Evolutionary conservation across 2,113 vertebrate species (phyloP).

Genomic region (Psittacara wagleri): DNA sequence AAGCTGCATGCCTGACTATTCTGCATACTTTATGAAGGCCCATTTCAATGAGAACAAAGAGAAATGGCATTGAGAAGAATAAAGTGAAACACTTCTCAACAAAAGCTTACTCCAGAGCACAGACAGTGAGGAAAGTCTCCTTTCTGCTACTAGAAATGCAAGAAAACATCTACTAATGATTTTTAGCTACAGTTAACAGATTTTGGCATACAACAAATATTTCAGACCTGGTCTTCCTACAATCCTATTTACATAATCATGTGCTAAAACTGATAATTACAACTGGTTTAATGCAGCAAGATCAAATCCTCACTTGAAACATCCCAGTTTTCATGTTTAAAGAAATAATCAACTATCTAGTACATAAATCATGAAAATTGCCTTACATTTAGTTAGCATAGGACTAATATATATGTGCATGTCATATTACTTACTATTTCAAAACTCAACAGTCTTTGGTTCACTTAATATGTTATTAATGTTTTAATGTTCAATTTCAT

Average conservation of each 20-base stretch:
- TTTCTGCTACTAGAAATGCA: not conserved
- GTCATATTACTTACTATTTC: not conserved
- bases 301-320: conserved; percentile 25
- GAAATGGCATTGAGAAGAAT: not conserved
- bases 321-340: not conserved
- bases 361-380: not conserved
- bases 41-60: not conserved
- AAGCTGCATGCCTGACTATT: not conserved
- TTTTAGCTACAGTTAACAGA: not conserved
- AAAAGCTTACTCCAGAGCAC: not conserved
- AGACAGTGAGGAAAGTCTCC: not conserved
- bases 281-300: not conserved
- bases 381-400: not conserved
- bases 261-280: not conserved
- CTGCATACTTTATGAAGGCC: not conserved
- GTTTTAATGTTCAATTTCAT: conserved; percentile 40
- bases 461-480: conserved; percentile 9
- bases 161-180: rapidly evolving
- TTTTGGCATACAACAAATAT: rapidly evolving
- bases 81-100: not conserved
- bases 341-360: not conserved
- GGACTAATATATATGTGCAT: not conserved
- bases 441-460: not conserved
- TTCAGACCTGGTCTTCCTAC: not conserved
- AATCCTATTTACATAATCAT: not conserved